Conservation (phyloP, 2,113 vertebrate genomes). For the Octodon degus region DNA sequence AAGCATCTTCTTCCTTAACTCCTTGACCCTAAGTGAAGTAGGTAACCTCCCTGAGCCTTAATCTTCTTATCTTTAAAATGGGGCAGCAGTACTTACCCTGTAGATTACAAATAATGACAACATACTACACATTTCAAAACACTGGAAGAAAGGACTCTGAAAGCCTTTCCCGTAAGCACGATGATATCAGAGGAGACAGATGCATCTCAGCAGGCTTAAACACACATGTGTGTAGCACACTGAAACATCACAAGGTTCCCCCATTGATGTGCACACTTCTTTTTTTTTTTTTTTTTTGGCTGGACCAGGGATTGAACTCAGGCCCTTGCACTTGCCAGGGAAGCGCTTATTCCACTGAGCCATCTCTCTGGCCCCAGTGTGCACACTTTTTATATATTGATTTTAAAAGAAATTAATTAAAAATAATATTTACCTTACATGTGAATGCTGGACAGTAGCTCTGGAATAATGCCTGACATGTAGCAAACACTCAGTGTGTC, state of each 20-base stretch:
- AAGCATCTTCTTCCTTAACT: neutral
- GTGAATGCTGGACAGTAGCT: neutral
- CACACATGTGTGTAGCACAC: neutral
- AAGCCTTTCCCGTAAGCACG: neutral
- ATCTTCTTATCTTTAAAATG: slow-evolving; percentile 3
- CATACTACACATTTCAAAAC: neutral
- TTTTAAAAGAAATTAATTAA: neutral
- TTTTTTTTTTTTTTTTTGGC: too few species aligned
- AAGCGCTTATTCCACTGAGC: too few species aligned
- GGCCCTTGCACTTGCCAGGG: too few species aligned
- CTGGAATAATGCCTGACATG: neutral
- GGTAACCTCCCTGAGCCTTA: neutral
- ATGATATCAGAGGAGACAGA: neutral
- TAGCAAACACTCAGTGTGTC: neutral
- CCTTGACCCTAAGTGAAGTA: neutral
- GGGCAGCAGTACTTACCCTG: neutral
- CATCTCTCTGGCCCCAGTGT: too few species aligned
- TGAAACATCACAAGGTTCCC: neutral
- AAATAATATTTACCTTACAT: neutral
- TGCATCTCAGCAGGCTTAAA: neutral
- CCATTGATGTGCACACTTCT: neutral
- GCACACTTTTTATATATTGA: neutral
- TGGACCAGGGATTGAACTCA: too few species aligned
- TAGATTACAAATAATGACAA: neutral
- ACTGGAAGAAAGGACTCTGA: neutral